Conservation (phyloP, 1,140 invertebrate genomes). For the Intoshia linei region DNA sequence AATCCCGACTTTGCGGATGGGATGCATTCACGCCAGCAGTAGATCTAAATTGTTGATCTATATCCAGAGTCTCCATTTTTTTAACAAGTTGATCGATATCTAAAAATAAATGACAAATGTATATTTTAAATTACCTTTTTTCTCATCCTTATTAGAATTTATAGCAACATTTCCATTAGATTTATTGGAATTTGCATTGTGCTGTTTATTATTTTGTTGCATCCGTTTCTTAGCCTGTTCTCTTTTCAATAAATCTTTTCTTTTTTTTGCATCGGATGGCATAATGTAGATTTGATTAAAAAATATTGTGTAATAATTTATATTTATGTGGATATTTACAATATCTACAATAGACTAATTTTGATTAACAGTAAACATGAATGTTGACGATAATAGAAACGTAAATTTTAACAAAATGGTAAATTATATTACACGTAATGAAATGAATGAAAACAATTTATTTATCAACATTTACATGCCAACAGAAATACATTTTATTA, state of each 20-base stretch:
- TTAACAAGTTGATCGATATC: constrained; percentile 51
- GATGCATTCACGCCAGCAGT: constrained; percentile 71
- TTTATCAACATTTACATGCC: too few relatives aligned
- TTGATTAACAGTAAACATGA: too few relatives aligned
- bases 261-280: constrained; percentile 87
- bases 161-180: not conserved
- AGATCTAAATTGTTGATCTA: constrained; percentile 61
- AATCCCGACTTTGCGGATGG: constrained; percentile 63
- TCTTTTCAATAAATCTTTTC: constrained; percentile 76
- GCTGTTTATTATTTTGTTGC: constrained; percentile 4
- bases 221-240: constrained; percentile 41
- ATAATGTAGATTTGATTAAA: constrained; percentile 25
- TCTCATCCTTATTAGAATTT: not conserved
- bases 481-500: too few relatives aligned
- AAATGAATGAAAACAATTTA: too few relatives aligned
- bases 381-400: too few relatives aligned
- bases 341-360: too few relatives aligned
- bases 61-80: constrained; percentile 33
- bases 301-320: too few relatives aligned
- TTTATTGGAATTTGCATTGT: not conserved
- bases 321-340: too few relatives aligned
- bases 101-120: constrained; percentile 2
- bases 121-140: not conserved
- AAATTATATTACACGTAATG: too few relatives aligned
- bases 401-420: too few relatives aligned